phyloP scores from a whole-genome alignment of 2,113 vertebrate genomes.

The Mandrillus leucophaeus region DNA sequence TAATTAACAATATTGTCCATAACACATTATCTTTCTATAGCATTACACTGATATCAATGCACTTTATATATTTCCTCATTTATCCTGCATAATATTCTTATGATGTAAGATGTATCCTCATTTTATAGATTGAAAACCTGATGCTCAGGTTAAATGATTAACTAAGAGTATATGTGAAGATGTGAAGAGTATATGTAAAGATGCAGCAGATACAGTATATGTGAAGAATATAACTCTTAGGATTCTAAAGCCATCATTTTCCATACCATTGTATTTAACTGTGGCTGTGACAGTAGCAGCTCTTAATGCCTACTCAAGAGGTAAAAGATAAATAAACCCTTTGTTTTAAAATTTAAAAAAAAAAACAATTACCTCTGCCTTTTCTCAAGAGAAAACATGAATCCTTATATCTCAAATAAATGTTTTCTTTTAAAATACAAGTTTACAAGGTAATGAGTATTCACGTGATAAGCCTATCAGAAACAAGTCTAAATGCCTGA shows the following conservation, averaged over 20 bases:
- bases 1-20: background rate
- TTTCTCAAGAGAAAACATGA: background rate
- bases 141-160: background rate
- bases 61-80: background rate
- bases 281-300: background rate
- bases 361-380: background rate
- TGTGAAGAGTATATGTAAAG: background rate
- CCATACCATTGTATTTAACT: background rate
- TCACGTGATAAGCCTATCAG: background rate
- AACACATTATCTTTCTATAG: background rate
- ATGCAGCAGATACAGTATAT: background rate
- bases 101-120: background rate
- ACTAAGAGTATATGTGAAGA: background rate
- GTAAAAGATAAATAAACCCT: background rate
- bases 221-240: background rate
- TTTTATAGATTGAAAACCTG: background rate
- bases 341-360: background rate
- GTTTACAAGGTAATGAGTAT: background rate
- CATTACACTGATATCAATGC: background rate
- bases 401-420: background rate
- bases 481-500: background rate
- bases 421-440: slow-evolving; percentile 15
- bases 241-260: background rate
- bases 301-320: background rate
- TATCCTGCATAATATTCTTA: background rate